Evolutionary conservation across 2,797 vertebrate genomes (phyloP), one percentile per base, ranked within the genome.

Genomic region (Hydrocynus forskahlii): DNA sequence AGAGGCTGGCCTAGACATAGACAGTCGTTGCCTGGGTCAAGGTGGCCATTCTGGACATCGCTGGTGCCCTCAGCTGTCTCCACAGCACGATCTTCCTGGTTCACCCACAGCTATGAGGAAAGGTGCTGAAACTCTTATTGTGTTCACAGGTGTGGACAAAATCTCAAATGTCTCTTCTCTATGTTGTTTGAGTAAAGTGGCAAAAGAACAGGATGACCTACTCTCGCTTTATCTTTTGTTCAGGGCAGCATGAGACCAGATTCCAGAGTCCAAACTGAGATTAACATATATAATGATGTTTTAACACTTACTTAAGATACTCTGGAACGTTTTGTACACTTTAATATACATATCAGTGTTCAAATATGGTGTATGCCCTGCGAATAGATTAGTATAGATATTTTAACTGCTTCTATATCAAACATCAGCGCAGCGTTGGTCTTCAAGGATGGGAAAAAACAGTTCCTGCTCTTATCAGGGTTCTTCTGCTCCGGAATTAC

Each of bases 11-110:
- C 95, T 95, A 29, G 29, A 29, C 29, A 29, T 29, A 29, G 29
- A 29, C n/a, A 95, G 89, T 67, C 94, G 88, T 7, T 92, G 82
- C 12, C 90, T 29, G 29, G 29, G 29, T 29, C 29, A 3, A 29
- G 29, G 29, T 29, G 29, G 29, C 87, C 38, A 92, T 78, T 29
- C 29, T 29, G 29, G n/a, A 86, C 89, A 3, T 88, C 82, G 25
- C 85, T 78, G n/a, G 94, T 93, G 57, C 94, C 90, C 0, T 91
- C 89, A 16, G 90, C 87, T 4, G 93, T 92, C 75, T 96, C 93
- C 8, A 93, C 96, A 88, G 94, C 93, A 0, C 96, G 96, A 84
- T 99, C 97, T 86, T 99, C 97, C 92, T 99, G 97, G 91, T 99
- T 99, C 59, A 99, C 97, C 23, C 97, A 95, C 79, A 99, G 93